These are phyloP conservation scores for Cremastobaeus sp. DNA, from an alignment of 2,888 invertebrate genomes.

Conservation along the genomic window DNA sequence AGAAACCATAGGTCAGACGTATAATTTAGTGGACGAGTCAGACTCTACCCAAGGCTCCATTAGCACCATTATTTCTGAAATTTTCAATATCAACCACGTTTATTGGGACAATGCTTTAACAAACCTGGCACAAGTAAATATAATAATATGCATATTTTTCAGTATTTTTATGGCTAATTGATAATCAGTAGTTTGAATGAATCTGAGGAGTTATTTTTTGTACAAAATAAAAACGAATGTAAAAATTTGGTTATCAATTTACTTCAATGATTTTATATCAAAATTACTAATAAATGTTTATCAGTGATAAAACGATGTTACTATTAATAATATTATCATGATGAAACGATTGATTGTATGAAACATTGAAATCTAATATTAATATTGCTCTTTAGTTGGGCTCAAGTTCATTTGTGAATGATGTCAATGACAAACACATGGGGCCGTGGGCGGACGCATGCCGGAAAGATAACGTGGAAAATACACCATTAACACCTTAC, in stretches of 20 bases:
- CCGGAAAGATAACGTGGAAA: constrained; percentile 84
- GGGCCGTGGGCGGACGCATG: constrained; percentile 95
- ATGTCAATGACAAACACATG: constrained; percentile 96
- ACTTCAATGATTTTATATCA: no score
- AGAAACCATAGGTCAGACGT: constrained; percentile 82
- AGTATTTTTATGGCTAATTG: neutral
- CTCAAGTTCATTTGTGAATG: constrained; percentile 89
- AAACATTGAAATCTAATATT: no score
- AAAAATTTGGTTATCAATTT: no score
- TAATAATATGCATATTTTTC: neutral
- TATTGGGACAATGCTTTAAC: constrained; percentile 92
- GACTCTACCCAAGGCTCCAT: constrained; percentile 91
- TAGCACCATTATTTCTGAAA: constrained; percentile 87
- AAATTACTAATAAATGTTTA: no score
- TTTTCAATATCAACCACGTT: constrained; percentile 91
- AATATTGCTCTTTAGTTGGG: constrained; percentile 82
- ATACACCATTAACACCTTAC: constrained; percentile 93
- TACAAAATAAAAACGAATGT: no score
- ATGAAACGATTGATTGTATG: no score
- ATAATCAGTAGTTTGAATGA: no score
- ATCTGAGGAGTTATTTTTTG: no score
- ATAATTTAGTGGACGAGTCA: constrained; percentile 90
- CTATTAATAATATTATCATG: no score
- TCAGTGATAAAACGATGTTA: no score
- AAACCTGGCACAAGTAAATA: constrained; percentile 86